Conservation (phyloP, 2,797 vertebrate genomes). For the Columba guinea region DNA sequence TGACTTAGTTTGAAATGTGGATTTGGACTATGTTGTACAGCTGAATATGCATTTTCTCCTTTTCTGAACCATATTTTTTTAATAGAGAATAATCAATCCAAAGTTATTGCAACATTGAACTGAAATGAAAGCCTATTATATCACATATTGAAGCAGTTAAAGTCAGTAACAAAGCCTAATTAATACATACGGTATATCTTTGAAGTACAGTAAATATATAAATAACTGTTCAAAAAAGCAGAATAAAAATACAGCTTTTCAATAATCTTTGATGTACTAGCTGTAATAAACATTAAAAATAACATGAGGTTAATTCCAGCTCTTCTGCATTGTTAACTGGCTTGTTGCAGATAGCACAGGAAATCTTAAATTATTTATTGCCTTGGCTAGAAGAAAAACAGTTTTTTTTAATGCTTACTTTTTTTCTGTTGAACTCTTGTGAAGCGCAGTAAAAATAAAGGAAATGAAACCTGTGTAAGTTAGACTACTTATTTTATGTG, state of each 20-base stretch:
- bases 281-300: background rate
- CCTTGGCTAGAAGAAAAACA: background rate
- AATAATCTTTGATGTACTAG: background rate
- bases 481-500: background rate
- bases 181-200: background rate
- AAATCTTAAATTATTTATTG: background rate
- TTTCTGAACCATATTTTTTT: background rate
- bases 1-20: background rate
- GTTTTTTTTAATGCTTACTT: background rate
- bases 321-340: background rate
- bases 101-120: background rate
- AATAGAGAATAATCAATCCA: background rate
- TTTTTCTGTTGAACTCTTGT: slow-evolving; percentile 6
- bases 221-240: background rate
- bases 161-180: background rate
- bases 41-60: background rate
- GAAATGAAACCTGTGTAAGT: background rate
- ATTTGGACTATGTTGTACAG: background rate
- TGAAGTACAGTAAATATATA: background rate
- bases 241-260: background rate
- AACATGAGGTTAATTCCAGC: background rate
- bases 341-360: background rate
- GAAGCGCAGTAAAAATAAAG: background rate
- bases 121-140: background rate
- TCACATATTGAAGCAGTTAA: background rate